A percentile compares a stretch with the other conserved stretches of the same genome.
Conservation (phyloP, 92 coral and sea anemone genomes). For the Diadumene lineata region DNA sequence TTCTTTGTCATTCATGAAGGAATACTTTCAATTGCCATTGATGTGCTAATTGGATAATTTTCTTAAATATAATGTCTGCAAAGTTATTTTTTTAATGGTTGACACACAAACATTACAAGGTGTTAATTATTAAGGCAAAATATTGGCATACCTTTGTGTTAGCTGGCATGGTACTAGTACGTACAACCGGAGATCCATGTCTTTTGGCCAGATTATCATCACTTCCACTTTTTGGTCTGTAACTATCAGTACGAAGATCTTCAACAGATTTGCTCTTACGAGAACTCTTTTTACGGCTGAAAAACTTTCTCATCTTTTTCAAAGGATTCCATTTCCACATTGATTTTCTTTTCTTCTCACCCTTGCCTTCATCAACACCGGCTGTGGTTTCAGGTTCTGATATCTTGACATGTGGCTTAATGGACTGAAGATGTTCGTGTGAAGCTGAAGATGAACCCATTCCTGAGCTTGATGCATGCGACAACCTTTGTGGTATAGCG, state of each 20-base stretch:
- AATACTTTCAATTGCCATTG: too few relatives aligned
- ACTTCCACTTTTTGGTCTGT: slow-evolving; percentile 1
- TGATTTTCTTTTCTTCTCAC: slow-evolving; percentile 62
- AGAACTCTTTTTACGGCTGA: slow-evolving; percentile 79
- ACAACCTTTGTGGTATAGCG: slow-evolving; percentile 3
- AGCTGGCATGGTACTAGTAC: slow-evolving; percentile 4
- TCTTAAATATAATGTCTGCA: too few relatives aligned
- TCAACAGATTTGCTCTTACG: slow-evolving; percentile 84
- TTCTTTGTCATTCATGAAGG: too few relatives aligned
- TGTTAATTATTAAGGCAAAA: too few relatives aligned
- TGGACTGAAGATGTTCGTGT: slow-evolving; percentile 43
- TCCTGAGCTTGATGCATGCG: slow-evolving; percentile 54
- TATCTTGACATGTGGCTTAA: slow-evolving; percentile 44
- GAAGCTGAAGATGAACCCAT: slow-evolving; percentile 42
- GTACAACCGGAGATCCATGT: background rate
- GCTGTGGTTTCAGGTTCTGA: slow-evolving; percentile 65
- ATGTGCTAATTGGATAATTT: too few relatives aligned
- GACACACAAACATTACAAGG: too few relatives aligned
- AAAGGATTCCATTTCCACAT: slow-evolving; percentile 90
- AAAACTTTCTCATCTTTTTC: slow-evolving; percentile 82
- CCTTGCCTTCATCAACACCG: slow-evolving; percentile 40
- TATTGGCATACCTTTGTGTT: background rate
- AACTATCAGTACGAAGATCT: slow-evolving; percentile 46
- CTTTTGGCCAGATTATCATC: background rate
- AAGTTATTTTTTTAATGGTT: too few relatives aligned